phyloP scores from a whole-genome alignment of 2,797 vertebrate species.

The Enteromius viviparus region DNA sequence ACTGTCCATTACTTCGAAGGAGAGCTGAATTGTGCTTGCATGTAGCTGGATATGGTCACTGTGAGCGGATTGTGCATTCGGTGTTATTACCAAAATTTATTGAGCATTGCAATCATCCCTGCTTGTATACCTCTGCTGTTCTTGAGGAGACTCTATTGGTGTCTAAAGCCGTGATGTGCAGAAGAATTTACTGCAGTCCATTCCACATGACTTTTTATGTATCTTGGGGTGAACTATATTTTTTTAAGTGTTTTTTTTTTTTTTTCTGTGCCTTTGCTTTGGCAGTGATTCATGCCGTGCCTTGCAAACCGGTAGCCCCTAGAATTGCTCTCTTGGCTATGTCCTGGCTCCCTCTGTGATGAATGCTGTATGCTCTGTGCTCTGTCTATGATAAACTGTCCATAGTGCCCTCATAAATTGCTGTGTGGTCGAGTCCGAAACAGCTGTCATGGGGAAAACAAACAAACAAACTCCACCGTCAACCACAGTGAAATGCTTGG shows the following conservation, averaged over 20 bases:
- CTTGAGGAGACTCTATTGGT: slow-evolving; percentile 14
- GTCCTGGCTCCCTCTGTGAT: slow-evolving; percentile 45
- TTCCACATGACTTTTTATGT: slow-evolving; percentile 33
- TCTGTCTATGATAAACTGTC: slow-evolving; percentile 57
- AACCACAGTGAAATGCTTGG: slow-evolving; percentile 10
- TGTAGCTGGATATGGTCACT: background rate
- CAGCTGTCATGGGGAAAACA: slow-evolving; percentile 51
- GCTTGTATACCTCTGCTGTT: background rate
- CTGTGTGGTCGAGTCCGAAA: slow-evolving; percentile 37
- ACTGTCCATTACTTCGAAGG: background rate
- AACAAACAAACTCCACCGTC: slow-evolving; percentile 41
- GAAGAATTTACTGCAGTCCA: slow-evolving; percentile 25
- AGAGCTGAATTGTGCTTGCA: background rate
- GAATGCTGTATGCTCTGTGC: slow-evolving; percentile 42
- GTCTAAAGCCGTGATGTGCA: slow-evolving; percentile 8
- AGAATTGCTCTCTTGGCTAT: slow-evolving; percentile 47
- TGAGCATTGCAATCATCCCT: slow-evolving; percentile 8
- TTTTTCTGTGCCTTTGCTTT: slow-evolving; percentile 27
- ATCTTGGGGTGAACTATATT: slow-evolving; percentile 38
- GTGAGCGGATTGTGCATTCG: background rate
- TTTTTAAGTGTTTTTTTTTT: slow-evolving; percentile 31
- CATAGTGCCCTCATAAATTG: slow-evolving; percentile 56
- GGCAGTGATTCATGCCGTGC: slow-evolving; percentile 55
- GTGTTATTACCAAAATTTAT: slow-evolving; percentile 31
- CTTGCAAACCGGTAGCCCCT: slow-evolving; percentile 40